A percentile compares a stretch with the other conserved stretches of the same genome.
These are phyloP conservation scores for Latrodectus elegans DNA, from an alignment of 2,888 invertebrate genomes.

Conservation along the genomic window DNA sequence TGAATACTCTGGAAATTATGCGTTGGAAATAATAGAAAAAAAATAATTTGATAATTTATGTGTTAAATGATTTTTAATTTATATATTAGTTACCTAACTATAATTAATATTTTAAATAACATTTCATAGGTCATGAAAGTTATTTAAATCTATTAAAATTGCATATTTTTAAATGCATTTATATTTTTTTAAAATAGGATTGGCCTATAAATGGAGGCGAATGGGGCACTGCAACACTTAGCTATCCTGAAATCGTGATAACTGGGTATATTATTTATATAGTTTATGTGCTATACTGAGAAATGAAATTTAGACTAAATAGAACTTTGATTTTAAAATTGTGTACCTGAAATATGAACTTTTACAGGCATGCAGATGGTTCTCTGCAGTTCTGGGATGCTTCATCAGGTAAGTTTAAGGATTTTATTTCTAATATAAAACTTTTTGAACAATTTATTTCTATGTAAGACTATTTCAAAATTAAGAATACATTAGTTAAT, in stretches of 20 bases:
- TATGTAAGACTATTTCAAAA: neutral
- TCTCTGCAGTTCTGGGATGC: constrained; percentile 98
- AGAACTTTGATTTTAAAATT: neutral
- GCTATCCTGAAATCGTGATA: constrained; percentile 97
- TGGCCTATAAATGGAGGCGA: constrained; percentile 98
- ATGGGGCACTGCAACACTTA: constrained; percentile 96
- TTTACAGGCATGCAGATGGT: constrained; percentile 95
- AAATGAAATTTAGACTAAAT: neutral
- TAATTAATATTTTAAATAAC: too few relatives aligned
- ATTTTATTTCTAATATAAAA: neutral
- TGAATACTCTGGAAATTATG: too few relatives aligned
- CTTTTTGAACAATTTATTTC: too few relatives aligned
- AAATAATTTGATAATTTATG: too few relatives aligned
- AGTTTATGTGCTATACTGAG: too few relatives aligned
- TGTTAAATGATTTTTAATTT: too few relatives aligned
- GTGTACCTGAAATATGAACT: neutral
- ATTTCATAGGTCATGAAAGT: too few relatives aligned
- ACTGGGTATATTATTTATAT: constrained; percentile 83
- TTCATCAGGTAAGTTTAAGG: constrained; percentile 62
- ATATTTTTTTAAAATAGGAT: constrained; percentile 77
- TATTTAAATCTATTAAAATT: too few relatives aligned
- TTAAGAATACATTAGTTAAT: too few relatives aligned
- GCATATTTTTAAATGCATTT: neutral
- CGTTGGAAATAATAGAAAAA: too few relatives aligned
- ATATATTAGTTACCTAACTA: too few relatives aligned